These are phyloP conservation scores for Ostrea edulis DNA, from an alignment of 1,140 invertebrate species.

Conservation along the genomic window DNA sequence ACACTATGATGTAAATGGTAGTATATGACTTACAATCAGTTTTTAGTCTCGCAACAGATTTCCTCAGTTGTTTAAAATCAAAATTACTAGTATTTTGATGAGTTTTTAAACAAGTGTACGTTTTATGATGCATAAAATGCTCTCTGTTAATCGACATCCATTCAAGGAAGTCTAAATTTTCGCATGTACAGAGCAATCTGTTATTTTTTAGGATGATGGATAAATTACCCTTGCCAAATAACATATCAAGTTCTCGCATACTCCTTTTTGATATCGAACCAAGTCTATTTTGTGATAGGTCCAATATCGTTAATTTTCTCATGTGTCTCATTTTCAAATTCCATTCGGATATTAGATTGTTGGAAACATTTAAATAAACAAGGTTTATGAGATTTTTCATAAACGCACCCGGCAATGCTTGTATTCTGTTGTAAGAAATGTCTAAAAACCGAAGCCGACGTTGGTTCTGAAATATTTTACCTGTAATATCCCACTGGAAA, in stretches of 20 bases:
- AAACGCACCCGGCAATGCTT: neutral
- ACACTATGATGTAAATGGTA: neutral
- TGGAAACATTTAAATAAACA: neutral
- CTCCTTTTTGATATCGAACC: neutral
- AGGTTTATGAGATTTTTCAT: neutral
- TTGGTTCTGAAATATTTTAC: neutral
- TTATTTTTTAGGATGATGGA: neutral
- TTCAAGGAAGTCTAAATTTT: neutral
- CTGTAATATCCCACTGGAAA: neutral
- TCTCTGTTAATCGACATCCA: neutral
- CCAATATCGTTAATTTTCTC: neutral
- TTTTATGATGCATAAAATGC: neutral
- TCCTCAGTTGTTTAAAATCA: neutral
- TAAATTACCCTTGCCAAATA: neutral
- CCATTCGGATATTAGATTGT: neutral
- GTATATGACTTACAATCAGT: neutral
- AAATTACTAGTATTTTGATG: neutral
- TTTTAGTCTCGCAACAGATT: neutral
- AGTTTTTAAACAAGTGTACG: neutral
- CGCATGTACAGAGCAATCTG: neutral
- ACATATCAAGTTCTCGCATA: neutral
- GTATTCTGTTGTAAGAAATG: neutral
- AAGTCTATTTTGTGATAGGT: neutral
- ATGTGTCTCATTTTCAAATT: neutral
- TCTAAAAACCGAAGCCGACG: neutral